Conservation (phyloP, 1,140 invertebrate species). For the Akabosia matsudoensis region DNA sequence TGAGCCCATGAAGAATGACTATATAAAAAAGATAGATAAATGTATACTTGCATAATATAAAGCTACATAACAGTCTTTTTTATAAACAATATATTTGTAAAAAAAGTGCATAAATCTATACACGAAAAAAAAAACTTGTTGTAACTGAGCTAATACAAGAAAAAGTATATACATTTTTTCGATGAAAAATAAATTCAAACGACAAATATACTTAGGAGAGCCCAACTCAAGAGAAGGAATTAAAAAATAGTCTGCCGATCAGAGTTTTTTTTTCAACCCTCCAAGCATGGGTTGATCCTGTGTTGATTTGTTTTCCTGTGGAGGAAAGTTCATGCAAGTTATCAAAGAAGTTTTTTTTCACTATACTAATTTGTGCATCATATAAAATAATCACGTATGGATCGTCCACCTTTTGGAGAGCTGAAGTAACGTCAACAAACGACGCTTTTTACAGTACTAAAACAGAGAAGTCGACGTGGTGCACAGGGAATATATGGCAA, state of each 20-base stretch:
- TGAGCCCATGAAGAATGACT: not conserved
- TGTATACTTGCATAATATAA: not conserved
- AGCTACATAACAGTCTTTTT: too few relatives aligned
- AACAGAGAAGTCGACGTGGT: not conserved
- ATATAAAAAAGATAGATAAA: not conserved
- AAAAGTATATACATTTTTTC: too few relatives aligned
- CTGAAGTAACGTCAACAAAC: not conserved
- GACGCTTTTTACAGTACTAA: not conserved
- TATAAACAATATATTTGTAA: not conserved
- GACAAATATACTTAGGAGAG: too few relatives aligned
- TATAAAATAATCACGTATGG: not conserved
- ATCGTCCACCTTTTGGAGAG: not conserved
- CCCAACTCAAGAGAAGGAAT: not conserved
- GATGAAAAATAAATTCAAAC: too few relatives aligned
- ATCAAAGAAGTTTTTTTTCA: too few relatives aligned
- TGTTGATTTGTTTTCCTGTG: too few relatives aligned
- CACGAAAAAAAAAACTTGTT: not conserved
- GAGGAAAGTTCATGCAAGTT: conserved; percentile 16
- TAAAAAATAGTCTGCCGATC: conserved; percentile 7
- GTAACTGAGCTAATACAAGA: not conserved
- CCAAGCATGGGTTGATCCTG: conserved; percentile 9
- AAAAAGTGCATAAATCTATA: not conserved
- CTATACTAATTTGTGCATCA: not conserved
- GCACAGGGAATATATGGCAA: too few relatives aligned
- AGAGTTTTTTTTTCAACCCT: not conserved